Base-by-base conservation (phyloP, 2,797 vertebrate species). In the Hypotaenidia philippensis region DNA sequence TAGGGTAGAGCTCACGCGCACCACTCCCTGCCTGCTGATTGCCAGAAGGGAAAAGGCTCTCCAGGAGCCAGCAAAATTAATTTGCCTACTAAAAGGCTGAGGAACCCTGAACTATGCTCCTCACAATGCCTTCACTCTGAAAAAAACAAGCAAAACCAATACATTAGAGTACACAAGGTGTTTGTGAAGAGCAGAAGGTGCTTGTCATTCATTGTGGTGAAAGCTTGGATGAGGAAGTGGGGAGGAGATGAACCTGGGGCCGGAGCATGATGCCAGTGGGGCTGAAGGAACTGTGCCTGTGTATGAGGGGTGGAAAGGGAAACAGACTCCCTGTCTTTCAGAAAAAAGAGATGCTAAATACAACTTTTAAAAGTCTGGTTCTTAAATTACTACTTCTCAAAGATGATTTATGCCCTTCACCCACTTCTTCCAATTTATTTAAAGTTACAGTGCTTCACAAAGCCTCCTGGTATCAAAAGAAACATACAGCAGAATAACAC, bases 311-410 rank as follows among this genome's bases (percentile, higher is more conserved):
- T 2, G 0, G 66, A 41, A 66, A 88, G 44, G 16, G 61, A 56
- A 90, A 75, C 10, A 70, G 40, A 14, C 36, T 90, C 53, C n/a
- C 63, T 21, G 18, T 69, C 72, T 75, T 89, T 83, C 45, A 78
- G 69, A 85, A 75, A 59, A 79, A 80, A 52, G 68, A 74, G 40
- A 94, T 36, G 87, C 41, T 92, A 94, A 93, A 90, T 60, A 86
- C 87, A 96, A 93, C 91, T 90, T 90, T 68, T 64, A 32, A 60
- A 94, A 89, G 70, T 25, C 66, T 79, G 52, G 60, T 74, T 91
- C 72, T 90, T 95, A 93, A 90, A 96, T 90, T 87, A 68, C 80
- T 90, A 72, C 59, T 89, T 89, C 87, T 89, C 78, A 66, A 92
- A 87, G 3, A 27, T 70, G 87, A 96, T 53, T 93, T 88, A 96